Conservation (phyloP, 2,888 invertebrate species). For the Noctua comes region DNA sequence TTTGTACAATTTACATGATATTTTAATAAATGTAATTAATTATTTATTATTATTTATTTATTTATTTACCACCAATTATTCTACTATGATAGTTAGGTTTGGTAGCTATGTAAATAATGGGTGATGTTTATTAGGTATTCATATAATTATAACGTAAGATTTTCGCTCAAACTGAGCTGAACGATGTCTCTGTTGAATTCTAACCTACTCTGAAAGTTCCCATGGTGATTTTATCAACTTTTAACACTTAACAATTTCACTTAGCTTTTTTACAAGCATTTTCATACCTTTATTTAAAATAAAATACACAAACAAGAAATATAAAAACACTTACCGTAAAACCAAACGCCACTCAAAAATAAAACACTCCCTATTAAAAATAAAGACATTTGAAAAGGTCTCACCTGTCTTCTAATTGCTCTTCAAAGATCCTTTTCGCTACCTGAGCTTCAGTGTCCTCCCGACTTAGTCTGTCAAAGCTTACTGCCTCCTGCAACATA, state of each 20-base stretch:
- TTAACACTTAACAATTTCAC: neutral
- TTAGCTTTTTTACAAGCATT: neutral
- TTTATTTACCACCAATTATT: too few species aligned
- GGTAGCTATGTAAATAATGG: neutral
- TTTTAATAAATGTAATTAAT: neutral
- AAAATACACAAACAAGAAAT: neutral
- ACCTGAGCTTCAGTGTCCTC: slow-evolving; percentile 39
- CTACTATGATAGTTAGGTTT: neutral
- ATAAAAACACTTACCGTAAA: neutral
- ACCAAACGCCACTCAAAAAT: slow-evolving; percentile 9
- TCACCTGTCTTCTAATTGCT: slow-evolving; percentile 56
- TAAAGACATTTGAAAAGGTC: slow-evolving; percentile 20
- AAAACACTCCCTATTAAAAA: slow-evolving; percentile 9
- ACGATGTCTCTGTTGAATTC: neutral
- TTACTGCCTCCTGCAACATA: slow-evolving; percentile 53
- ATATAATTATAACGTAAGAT: neutral
- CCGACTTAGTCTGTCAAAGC: slow-evolving; percentile 28
- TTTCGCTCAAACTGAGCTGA: neutral
- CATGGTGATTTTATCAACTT: neutral
- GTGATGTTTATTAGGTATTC: neutral
- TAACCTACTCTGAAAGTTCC: neutral
- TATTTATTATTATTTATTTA: too few species aligned
- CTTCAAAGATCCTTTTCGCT: slow-evolving; percentile 24
- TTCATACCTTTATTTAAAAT: neutral
- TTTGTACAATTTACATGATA: neutral